These are phyloP conservation scores for Erinaceus europaeus DNA, from an alignment of 2,113 vertebrate species.

Conservation along the genomic window DNA sequence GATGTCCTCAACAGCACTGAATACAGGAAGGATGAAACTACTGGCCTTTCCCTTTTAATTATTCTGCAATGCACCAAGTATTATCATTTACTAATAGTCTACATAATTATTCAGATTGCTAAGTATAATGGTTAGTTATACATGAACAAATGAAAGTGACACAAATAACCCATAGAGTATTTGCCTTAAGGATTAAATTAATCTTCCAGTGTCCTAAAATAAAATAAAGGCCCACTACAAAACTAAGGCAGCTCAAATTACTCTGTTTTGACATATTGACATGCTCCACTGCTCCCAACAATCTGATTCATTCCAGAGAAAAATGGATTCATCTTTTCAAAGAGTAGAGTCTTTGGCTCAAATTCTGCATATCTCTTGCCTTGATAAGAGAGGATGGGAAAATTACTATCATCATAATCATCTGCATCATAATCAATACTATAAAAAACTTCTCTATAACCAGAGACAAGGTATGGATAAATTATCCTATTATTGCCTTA, in stretches of 20 bases:
- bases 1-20: not conserved
- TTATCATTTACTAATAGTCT: conserved; percentile 22
- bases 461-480: too few species aligned
- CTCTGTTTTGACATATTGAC: not conserved
- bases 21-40: not conserved
- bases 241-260: not conserved
- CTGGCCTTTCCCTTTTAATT: conserved; percentile 11
- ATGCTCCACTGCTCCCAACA: not conserved
- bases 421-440: too few species aligned
- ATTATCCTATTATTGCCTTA: not conserved
- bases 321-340: conserved; percentile 32
- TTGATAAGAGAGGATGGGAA: not conserved
- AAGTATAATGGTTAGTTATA: conserved; percentile 16
- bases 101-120: conserved; percentile 21
- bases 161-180: not conserved
- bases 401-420: not conserved
- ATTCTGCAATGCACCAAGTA: not conserved
- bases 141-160: not conserved
- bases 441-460: not conserved
- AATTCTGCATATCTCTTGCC: not conserved
- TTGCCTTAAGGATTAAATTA: not conserved
- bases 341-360: not conserved
- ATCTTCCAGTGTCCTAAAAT: not conserved
- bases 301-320: conserved; percentile 8
- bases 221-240: not conserved